Evolutionary conservation across 2,797 vertebrate genomes (phyloP), one percentile per base, ranked within the genome.

Genomic region (Chrysolophus pictus): DNA sequence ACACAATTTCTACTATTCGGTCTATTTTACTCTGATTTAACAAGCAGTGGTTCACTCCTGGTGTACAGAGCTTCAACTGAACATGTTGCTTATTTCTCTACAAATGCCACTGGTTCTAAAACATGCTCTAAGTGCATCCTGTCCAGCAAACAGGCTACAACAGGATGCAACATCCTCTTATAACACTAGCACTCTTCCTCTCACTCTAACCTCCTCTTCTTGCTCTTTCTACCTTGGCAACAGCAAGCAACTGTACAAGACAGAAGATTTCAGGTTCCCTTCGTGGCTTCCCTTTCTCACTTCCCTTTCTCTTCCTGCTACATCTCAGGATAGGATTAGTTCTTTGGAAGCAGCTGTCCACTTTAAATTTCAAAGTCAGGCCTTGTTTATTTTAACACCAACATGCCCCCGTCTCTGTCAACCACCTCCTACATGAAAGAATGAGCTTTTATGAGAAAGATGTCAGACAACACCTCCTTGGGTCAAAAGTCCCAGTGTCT

Each of bases 341-440:
- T 42, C 39, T 80, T 78, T 75, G 24, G 46, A 92, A 91, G 51
- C 63, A 88, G 33, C 42, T 78, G 55, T 15, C 42, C 65, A 49
- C 65, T 80, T 88, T 74, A 85, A 58, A 92, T 80, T 87, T 92
- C 84, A 90, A 87, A 95, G 72, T 22, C 21, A 69, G 33, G 47
- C 37, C 31, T 92, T 91, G n/a, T 83, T 81, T 80, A 62, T n/a
- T 5, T 0, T 69, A 93, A 83, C 42, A 92, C 11, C 18, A 39
- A 35, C 14, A 55, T 7, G 21, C 6, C 35, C 7, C 2, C 5
- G 9, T 46, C 73, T 77, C 70, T 67, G 35, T 44, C 67, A 72
- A 12, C 39, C 18, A 23, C 8, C 6, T 68, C 37, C 35, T 35
- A 35, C 9, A 35, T 24, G 46, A 78, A 90, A 41, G 65, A 93